Conservation (phyloP, 2,113 vertebrate species). For the Passer domesticus region DNA sequence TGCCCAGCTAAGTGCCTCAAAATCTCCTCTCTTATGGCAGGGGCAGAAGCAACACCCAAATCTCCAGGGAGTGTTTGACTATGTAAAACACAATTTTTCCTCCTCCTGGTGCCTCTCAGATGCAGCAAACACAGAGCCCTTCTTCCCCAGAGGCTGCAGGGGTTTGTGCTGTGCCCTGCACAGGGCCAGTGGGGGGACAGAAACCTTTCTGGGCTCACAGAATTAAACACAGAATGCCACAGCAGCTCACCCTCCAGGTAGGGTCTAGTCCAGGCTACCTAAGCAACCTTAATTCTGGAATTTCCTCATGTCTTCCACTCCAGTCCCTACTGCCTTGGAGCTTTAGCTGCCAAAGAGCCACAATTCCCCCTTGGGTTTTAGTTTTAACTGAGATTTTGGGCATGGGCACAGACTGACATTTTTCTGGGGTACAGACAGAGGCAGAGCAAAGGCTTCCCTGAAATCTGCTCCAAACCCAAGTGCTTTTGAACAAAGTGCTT, state of each 20-base stretch:
- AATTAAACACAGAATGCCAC: neutral
- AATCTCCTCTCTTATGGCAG: neutral
- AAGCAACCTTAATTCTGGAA: neutral
- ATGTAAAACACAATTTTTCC: neutral
- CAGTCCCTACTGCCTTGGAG: neutral
- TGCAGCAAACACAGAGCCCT: neutral
- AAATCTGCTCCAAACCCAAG: neutral
- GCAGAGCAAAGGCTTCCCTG: neutral
- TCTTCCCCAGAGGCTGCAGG: neutral
- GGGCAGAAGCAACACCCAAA: neutral
- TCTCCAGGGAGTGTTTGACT: neutral
- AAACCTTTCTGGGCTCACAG: neutral
- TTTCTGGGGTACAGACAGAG: neutral
- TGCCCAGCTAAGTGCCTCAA: neutral
- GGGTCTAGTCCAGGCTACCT: neutral
- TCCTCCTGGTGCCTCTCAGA: neutral
- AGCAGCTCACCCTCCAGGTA: neutral
- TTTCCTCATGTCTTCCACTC: conserved; percentile 6
- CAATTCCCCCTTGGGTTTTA: neutral
- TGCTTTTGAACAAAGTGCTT: neutral
- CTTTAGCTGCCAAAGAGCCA: neutral
- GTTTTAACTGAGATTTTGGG: neutral
- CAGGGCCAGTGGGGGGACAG: neutral
- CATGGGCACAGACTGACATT: neutral
- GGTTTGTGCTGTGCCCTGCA: neutral